Base-by-base conservation (phyloP, 2,888 invertebrate genomes). In the Sphaerophoria taeniata region DNA sequence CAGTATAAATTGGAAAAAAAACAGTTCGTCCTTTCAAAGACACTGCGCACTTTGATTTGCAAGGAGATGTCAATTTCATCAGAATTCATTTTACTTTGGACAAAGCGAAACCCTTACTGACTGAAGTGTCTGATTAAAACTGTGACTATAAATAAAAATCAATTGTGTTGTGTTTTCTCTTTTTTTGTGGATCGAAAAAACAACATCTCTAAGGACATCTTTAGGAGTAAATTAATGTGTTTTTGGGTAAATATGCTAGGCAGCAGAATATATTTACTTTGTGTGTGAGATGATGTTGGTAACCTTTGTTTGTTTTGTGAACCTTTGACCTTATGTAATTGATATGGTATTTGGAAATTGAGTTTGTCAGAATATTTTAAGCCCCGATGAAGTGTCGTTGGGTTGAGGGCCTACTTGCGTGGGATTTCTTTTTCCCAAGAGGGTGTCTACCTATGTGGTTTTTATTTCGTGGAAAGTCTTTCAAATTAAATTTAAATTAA, bases 41-140 rank as follows among this genome's bases (percentile, higher is more conserved):
- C 56, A 82, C 47, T 82, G 77, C 82, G 72, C 77, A 82, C 71
- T 53, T 45, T 45, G 31, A 71, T 60, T 39, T 60, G 39, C 39
- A 60, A 76, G 2, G 45, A 49, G 16, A 4, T 51, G 56, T 78
- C 78, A 69, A 55, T 45, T 72, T 43, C 47, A 43, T 43, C 43
- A 69, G 67, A 16, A 82, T 61, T 61, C 71, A 72, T 76, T 67
- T 14, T 43, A 3, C 12, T 12, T 60, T 36, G 24, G 4, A 6
- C 0, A 14, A 9, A 56, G 9, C 14, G 14, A 36, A 56, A 56
- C 24, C 58, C 12, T 16, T 43, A 7, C 24, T 24, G 9, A 16
- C 6, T 24, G n/a, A 33, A 24, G 51, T 51, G 47, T 24, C n/a
- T 7, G 47, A 67, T 34, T 53, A 39, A 53, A 43, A 39, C 31